Conservation (phyloP, 2,797 vertebrate genomes). For the Cirrhinus molitorella region DNA sequence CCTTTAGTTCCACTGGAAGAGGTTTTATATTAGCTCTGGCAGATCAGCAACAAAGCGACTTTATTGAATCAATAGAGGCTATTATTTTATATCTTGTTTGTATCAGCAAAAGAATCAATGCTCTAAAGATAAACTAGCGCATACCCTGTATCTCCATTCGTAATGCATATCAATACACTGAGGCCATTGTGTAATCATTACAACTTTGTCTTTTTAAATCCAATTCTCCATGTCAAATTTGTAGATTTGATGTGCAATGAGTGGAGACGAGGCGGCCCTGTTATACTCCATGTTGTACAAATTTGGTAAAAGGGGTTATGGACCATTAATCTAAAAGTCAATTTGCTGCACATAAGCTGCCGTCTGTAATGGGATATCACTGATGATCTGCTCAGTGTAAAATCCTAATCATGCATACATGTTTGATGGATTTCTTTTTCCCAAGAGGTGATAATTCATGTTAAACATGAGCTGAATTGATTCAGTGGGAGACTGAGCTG, state of each 20-base stretch:
- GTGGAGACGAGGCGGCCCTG: slow-evolving; percentile 4
- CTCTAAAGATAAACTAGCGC: not conserved
- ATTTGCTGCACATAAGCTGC: slow-evolving; percentile 53
- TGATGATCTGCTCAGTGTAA: slow-evolving; percentile 54
- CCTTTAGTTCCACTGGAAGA: not conserved
- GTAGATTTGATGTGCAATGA: slow-evolving; percentile 23
- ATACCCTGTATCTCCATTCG: not conserved
- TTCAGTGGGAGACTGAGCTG: slow-evolving; percentile 31
- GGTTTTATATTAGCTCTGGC: not conserved
- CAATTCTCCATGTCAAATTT: slow-evolving; percentile 29
- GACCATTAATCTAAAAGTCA: slow-evolving; percentile 58
- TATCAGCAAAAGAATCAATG: slow-evolving; percentile 31
- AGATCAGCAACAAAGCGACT: slow-evolving; percentile 9
- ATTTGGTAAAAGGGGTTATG: slow-evolving; percentile 52
- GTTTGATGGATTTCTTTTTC: slow-evolving; percentile 48
- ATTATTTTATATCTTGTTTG: slow-evolving; percentile 32
- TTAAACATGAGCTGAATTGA: slow-evolving; percentile 39
- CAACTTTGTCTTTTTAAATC: slow-evolving; percentile 22
- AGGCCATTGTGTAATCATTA: slow-evolving; percentile 9
- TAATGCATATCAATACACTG: slow-evolving; percentile 3
- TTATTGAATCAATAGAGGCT: slow-evolving; percentile 25
- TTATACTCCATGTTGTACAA: slow-evolving; percentile 43
- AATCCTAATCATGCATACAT: slow-evolving; percentile 43
- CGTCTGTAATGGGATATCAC: slow-evolving; percentile 51
- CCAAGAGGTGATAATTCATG: slow-evolving; percentile 48